Percentiles rank a stretch among this genome's conserved stretches.
Evolutionary conservation across 2,113 vertebrate genomes (phyloP).

Genomic region (Nicator chloris): DNA sequence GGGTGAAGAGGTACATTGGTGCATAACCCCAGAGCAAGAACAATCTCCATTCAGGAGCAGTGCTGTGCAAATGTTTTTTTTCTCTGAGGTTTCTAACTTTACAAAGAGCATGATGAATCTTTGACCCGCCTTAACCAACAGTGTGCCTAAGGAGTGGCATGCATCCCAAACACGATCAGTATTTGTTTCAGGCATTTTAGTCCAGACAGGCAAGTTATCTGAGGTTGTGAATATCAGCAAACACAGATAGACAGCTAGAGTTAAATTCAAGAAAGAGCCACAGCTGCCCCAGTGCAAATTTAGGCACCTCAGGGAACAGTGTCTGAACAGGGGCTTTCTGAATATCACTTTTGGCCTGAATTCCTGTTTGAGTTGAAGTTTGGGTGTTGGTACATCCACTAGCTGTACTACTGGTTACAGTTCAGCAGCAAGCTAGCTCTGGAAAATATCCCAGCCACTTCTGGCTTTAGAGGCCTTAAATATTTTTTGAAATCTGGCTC

Average conservation of each 20-base stretch:
- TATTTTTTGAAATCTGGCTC: background rate
- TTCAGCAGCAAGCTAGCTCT: background rate
- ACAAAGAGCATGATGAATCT: background rate
- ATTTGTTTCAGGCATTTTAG: constrained; percentile 22
- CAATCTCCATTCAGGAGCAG: background rate
- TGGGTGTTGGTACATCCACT: background rate
- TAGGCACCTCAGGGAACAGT: background rate
- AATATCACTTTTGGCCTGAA: background rate
- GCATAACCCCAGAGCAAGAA: background rate
- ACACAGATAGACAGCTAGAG: background rate
- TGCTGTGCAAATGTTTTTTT: background rate
- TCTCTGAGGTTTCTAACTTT: background rate
- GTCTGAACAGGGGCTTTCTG: background rate
- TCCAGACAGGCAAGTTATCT: background rate
- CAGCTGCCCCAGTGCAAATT: background rate
- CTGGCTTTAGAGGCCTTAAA: background rate
- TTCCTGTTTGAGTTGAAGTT: background rate
- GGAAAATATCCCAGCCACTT: background rate
- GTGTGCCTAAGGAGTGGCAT: constrained; percentile 4
- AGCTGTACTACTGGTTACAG: background rate
- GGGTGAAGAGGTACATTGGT: background rate
- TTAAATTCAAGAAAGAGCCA: background rate
- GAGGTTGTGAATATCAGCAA: background rate
- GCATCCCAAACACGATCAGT: background rate
- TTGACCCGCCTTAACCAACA: constrained; percentile 6